Evolutionary conservation across 2,888 invertebrate genomes (phyloP), one percentile per base, ranked within the genome.

Genomic region (Linyphia triangularis): DNA sequence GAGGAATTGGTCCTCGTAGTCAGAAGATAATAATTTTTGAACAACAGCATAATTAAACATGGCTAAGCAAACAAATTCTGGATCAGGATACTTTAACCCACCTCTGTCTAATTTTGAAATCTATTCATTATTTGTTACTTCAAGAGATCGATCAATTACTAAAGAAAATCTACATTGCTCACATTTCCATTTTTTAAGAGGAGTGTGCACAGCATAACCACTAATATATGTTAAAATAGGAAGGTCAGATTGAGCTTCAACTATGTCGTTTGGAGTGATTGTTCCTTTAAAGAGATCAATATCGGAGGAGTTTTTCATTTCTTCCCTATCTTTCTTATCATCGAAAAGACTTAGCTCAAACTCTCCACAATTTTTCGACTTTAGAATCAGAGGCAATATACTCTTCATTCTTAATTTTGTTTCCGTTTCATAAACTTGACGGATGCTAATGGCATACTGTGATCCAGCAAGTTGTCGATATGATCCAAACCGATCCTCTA

Each of bases 401-500:
- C 19, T 37, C 22, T 37, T 33, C 37, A 70, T 70, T 30, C 2
- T n/a, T n/a, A n/a, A n/a, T n/a, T n/a, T 69, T 73, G 7, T 5
- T 73, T 73, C 73, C 26, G 5, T 61, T 37, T 78, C 77, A 13
- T 30, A 78, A 19, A 63, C 5, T 63, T 78, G 37, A 1, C 77
- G 26, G 13, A 78, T 63, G 9, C 59, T 59, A 4, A 78, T 26
- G 40, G 19, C 10, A 37, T 63, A 78, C 19, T 78, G 30, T 16
- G 13, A 16, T 0, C 78, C 78, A 22, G n/a, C 33, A 7, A 78
- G 10, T 65, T 78, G 78, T 4, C 78, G 0, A 19, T 78, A 78
- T 10, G 22, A 37, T 2, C 63, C 26, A 78, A 78, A 78, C 33
- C 3, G 63, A 24, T 10, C 77, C 77, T 13, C 77, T 40, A 63